These are phyloP conservation scores for Leucozona laternaria DNA, from an alignment of 2,888 invertebrate genomes.

Conservation along the genomic window DNA sequence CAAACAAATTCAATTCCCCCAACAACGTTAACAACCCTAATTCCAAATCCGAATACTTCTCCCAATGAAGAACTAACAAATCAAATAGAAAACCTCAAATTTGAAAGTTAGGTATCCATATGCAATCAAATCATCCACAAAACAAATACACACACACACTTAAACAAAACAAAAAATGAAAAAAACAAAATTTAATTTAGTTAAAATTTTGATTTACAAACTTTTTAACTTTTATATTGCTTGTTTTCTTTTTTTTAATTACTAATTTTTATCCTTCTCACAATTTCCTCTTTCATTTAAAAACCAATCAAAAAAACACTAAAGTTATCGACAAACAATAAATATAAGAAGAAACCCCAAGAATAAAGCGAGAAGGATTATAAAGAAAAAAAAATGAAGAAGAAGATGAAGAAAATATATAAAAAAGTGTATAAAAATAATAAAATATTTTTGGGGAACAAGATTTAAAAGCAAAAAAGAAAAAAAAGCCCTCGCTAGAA, in stretches of 20 bases:
- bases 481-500: conserved; percentile 9
- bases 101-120: neutral
- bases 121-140: neutral
- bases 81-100: conserved; percentile 16
- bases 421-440: conserved; percentile 28
- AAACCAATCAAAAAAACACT: neutral
- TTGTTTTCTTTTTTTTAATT: neutral
- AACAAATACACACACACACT: neutral
- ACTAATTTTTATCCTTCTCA: conserved; percentile 19
- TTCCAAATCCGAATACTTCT: neutral
- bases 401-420: conserved; percentile 12
- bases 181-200: neutral
- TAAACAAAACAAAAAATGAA: neutral
- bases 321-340: conserved; percentile 18
- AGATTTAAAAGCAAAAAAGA: neutral
- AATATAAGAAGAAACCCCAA: conserved; percentile 16
- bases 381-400: neutral
- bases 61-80: conserved; percentile 19
- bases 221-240: conserved; percentile 2
- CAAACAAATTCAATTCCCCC: conserved; percentile 21
- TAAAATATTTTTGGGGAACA: conserved; percentile 19
- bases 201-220: conserved; percentile 9
- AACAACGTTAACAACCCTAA: neutral
- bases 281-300: conserved; percentile 9
- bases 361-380: conserved; percentile 19